Percentiles rank a stretch among this genome's conserved stretches.
Conservation (phyloP, 2,797 vertebrate genomes). For the Mallotus villosus region DNA sequence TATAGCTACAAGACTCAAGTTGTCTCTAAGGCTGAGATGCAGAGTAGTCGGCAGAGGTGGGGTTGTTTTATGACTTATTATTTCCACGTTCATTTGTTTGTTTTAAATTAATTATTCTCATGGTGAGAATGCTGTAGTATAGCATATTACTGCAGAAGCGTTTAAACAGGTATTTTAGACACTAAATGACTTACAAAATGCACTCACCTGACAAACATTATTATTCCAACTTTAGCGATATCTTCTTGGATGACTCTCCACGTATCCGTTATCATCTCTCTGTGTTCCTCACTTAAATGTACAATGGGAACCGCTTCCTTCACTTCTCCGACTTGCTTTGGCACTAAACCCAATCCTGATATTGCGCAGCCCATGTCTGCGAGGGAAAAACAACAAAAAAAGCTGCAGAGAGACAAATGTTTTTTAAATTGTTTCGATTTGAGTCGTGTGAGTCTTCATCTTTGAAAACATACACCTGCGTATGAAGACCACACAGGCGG, state of each 20-base stretch:
- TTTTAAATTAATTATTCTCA: no score
- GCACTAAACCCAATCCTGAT: slow-evolving; percentile 62
- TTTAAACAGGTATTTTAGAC: neutral
- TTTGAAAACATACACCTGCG: neutral
- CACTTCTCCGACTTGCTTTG: slow-evolving; percentile 55
- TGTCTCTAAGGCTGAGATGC: no score
- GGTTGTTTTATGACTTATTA: no score
- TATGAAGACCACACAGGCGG: no score
- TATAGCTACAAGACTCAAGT: no score
- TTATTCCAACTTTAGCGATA: slow-evolving; percentile 82
- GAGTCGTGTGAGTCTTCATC: neutral
- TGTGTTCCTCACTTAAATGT: slow-evolving; percentile 62
- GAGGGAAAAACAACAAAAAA: neutral
- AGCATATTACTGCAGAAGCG: neutral
- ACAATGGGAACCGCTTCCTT: slow-evolving; percentile 45
- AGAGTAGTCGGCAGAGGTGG: no score
- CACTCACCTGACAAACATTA: slow-evolving; percentile 81
- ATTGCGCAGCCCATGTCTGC: slow-evolving; percentile 77
- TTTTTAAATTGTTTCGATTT: neutral
- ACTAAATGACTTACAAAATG: neutral
- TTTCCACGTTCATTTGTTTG: no score
- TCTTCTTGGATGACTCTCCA: slow-evolving; percentile 83
- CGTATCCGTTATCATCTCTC: slow-evolving; percentile 76
- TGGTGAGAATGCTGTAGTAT: no score
- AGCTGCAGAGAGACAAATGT: neutral